Conservation (phyloP, 2,888 invertebrate species). For the Oscheius sp. region DNA sequence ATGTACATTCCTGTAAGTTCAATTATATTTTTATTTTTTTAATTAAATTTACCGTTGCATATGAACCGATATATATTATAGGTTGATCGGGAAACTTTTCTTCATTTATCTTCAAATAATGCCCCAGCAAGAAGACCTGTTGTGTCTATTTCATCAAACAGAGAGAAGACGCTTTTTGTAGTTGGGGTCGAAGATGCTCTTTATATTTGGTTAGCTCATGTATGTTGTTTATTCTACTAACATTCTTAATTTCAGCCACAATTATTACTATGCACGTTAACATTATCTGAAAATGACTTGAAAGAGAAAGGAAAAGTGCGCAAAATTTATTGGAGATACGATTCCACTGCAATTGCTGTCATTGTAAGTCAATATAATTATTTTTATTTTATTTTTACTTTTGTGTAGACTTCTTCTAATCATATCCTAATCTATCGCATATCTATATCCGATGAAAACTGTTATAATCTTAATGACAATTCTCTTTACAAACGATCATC, state of each 20-base stretch:
- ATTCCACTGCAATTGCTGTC: constrained; percentile 60
- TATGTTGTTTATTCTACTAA: constrained; percentile 29
- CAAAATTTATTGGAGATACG: constrained; percentile 64
- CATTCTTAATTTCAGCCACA: constrained; percentile 55
- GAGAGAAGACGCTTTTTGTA: constrained; percentile 64
- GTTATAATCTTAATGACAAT: constrained; percentile 60
- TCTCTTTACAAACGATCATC: constrained; percentile 47
- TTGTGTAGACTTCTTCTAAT: constrained; percentile 60
- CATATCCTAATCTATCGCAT: constrained; percentile 63
- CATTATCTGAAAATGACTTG: constrained; percentile 52
- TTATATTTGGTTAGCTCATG: constrained; percentile 64
- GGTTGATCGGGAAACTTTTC: constrained; percentile 45
- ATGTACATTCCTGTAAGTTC: constrained; percentile 4
- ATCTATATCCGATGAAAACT: constrained; percentile 47
- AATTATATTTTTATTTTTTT: not conserved
- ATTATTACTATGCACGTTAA: constrained; percentile 57
- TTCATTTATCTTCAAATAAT: constrained; percentile 42
- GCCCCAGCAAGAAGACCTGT: constrained; percentile 30
- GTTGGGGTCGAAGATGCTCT: constrained; percentile 52
- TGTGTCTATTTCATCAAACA: constrained; percentile 54
- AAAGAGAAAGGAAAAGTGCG: constrained; percentile 53
- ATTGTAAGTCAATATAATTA: constrained; percentile 51
- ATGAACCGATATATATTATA: constrained; percentile 16
- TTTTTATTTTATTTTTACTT: not conserved
- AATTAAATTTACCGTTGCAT: not conserved